Evolutionary conservation across 2,888 invertebrate genomes (phyloP), one percentile per base, ranked within the genome.

Genomic region (Miltochrista miniata): DNA sequence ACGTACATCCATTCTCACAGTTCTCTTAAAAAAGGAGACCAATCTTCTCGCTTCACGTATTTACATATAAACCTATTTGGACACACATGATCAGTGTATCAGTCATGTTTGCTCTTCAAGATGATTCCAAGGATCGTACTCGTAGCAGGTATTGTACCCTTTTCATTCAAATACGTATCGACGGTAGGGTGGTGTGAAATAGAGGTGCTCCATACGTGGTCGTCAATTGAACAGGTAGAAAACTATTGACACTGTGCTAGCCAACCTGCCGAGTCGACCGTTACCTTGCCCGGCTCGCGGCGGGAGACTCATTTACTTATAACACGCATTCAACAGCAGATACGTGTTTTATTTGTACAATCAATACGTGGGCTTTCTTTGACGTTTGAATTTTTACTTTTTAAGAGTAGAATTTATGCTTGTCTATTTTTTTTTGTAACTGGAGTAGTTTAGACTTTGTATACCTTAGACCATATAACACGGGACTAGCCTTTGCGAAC

Each of bases 161-260:
- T 35, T 48, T 52, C 65, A 67, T 68, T 63, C 54, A 68, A 60
- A 59, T 53, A 57, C 15, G 18, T 33, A 12, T 57, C 52, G 51
- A 55, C 53, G 48, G 54, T 44, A 59, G 64, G 58, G 67, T 56
- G 59, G 62, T 66, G 68, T 69, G 58, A 59, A 59, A 59, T 58
- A 70, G 58, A 59, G 57, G 63, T 58, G 61, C 45, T 60, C 55
- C 53, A 56, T 56, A 55, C 36, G 40, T 52, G 54, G 45, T 13
- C 44, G 48, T 59, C 58, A 61, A 59, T 62, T 54, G 56, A 55
- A 67, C 68, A 69, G 70, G 68, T 70, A 68, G 64, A 70, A 54
- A 63, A 59, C 54, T 65, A 67, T 70, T 62, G 65, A 69, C 68
- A 63, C 61, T 61, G 60, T 64, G 30, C 12, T 37, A 34, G 39